Evolutionary conservation across 2,888 invertebrate genomes (phyloP), one percentile per base, ranked within the genome.

Genomic region (Meloe dianella): DNA sequence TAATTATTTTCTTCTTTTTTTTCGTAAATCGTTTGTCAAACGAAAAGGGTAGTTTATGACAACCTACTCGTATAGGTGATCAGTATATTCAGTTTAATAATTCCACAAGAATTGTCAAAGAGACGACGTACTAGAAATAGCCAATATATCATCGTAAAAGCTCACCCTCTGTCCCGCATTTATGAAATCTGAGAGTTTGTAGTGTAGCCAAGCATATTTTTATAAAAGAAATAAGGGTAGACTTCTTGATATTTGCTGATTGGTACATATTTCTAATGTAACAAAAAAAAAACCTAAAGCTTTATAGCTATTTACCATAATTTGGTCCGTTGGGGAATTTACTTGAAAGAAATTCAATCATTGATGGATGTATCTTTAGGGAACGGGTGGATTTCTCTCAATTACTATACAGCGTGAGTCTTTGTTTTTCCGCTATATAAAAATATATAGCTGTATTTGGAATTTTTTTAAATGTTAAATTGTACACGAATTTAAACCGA

Each of bases 401-500:
- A 47, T 47, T 47, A 20, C 20, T 9, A 47, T 20, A 20, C 20
- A 20, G 47, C 24, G 12, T 24, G 5, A 17, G 51, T 3, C 9
- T 20, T 51, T 51, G 2, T 51, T 51, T 47, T 20, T 47, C n/a
- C n/a, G n/a, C n/a, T n/a, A n/a, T n/a, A n/a, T n/a, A n/a, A n/a
- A n/a, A n/a, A n/a, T n/a, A n/a, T n/a, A n/a, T n/a, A n/a, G n/a
- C n/a, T 27, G 27, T 27, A 27, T 47, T 6, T 41, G 8, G 1
- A 17, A 9, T 20, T 1, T 47, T 47, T 51, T 22, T 51, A 12
- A 22, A 24, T 22, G 3, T n/a, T 20, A 12, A 51, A 7, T 24
- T 51, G 20, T 51, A 51, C 51, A 22, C 24, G 9, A 6, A 17
- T 20, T n/a, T 20, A 47, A 47, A 47, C 63, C 63, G 66, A 62